These are phyloP conservation scores for Geothlypis trichas DNA, from an alignment of 2,113 vertebrate species.

Conservation along the genomic window DNA sequence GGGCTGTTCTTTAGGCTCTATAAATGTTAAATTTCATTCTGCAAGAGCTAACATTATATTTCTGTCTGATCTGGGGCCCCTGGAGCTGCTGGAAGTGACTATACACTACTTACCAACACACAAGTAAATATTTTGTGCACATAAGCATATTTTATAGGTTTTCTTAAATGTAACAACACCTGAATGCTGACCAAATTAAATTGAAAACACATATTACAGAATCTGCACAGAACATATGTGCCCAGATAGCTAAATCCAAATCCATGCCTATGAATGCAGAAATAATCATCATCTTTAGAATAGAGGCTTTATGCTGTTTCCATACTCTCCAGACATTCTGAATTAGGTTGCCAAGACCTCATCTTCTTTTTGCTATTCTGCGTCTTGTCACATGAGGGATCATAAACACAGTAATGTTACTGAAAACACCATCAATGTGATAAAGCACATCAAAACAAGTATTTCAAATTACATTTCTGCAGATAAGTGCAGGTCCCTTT, in stretches of 20 bases:
- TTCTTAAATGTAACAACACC: not conserved
- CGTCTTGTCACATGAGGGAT: not conserved
- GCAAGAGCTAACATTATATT: not conserved
- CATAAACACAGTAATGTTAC: conserved; percentile 20
- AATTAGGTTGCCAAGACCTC: not conserved
- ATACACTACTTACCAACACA: not conserved
- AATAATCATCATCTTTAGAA: not conserved
- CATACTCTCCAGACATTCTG: not conserved
- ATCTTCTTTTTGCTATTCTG: not conserved
- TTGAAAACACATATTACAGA: not conserved
- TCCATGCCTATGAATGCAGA: not conserved
- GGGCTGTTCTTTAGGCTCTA: not conserved
- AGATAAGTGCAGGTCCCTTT: conserved; percentile 57
- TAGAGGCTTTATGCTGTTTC: not conserved
- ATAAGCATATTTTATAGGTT: not conserved
- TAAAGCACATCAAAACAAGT: conserved; percentile 42
- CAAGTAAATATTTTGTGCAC: not conserved
- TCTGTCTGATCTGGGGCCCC: not conserved
- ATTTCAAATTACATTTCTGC: conserved; percentile 49
- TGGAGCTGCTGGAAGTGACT: not conserved
- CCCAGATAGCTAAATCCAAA: not conserved
- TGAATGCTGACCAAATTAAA: not conserved
- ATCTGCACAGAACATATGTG: not conserved
- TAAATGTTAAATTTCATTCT: not conserved
- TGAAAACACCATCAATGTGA: conserved; percentile 36